phyloP scores from a whole-genome alignment of 2,888 invertebrate genomes.

The Callosobruchus maculatus region DNA sequence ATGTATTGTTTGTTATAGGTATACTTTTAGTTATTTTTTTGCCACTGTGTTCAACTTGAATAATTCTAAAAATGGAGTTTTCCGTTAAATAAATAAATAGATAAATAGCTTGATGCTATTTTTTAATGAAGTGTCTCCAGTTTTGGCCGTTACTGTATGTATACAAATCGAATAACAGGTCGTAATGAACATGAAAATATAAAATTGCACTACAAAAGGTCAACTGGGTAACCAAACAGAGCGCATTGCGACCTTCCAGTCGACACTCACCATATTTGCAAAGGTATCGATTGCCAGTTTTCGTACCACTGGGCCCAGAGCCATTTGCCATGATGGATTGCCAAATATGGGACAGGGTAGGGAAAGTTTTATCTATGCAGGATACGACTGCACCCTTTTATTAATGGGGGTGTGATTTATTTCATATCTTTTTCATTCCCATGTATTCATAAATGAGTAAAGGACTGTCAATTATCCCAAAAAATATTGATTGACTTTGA shows the following conservation, averaged over 20 bases:
- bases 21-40: too few species aligned
- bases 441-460: too few species aligned
- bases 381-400: not conserved
- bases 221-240: not conserved
- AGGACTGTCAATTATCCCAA: too few species aligned
- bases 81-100: too few species aligned
- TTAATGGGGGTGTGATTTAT: not conserved
- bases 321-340: not conserved
- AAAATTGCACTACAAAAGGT: not conserved
- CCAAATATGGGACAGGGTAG: not conserved
- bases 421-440: not conserved
- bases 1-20: too few species aligned
- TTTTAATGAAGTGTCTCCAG: too few species aligned
- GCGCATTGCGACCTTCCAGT: not conserved
- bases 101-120: too few species aligned
- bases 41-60: too few species aligned
- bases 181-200: not conserved
- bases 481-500: too few species aligned
- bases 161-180: not conserved
- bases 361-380: not conserved
- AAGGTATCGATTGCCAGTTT: not conserved
- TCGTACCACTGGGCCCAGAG: not conserved
- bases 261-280: not conserved
- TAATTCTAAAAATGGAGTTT: too few species aligned
- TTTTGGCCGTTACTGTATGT: too few species aligned